Evolutionary conservation across 2,888 invertebrate genomes (phyloP).

Genomic region (Endomychus coccineus): DNA sequence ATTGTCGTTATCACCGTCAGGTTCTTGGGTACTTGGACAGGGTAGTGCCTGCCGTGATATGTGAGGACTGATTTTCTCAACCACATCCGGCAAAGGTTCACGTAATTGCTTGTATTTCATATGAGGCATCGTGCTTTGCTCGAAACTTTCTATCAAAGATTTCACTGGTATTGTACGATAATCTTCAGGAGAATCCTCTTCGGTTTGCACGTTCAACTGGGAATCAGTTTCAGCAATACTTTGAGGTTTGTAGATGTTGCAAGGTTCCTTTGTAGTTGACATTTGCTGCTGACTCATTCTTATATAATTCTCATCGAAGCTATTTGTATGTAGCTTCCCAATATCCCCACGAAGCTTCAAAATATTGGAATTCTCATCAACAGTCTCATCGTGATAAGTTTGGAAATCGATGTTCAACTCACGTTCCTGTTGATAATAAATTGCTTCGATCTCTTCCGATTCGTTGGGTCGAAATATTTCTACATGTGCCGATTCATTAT

Average conservation of each 20-base stretch:
- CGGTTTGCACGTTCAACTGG: too few species aligned
- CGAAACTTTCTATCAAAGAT: slow-evolving; percentile 53
- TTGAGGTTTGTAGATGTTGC: background rate
- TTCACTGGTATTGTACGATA: slow-evolving; percentile 44
- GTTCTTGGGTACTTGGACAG: too few species aligned
- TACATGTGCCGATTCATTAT: slow-evolving; percentile 32
- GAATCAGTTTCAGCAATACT: too few species aligned
- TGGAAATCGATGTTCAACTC: slow-evolving; percentile 39
- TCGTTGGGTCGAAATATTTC: slow-evolving; percentile 32
- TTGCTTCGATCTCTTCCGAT: slow-evolving; percentile 38
- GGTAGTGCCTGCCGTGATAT: too few species aligned
- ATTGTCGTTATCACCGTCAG: too few species aligned
- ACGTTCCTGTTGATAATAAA: slow-evolving; percentile 37
- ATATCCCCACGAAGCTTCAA: background rate
- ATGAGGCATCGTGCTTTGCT: slow-evolving; percentile 52
- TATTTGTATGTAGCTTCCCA: too few species aligned
- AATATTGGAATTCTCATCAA: background rate
- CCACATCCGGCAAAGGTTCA: slow-evolving; percentile 36
- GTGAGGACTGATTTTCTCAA: slow-evolving; percentile 29
- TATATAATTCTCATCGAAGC: too few species aligned
- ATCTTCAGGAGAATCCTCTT: slow-evolving; percentile 34
- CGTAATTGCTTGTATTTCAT: slow-evolving; percentile 49
- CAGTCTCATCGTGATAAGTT: slow-evolving; percentile 19
- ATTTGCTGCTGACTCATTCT: background rate
- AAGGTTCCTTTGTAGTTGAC: background rate